phyloP scores from a whole-genome alignment of 2,797 vertebrate species.

The Pteronotus mesoamericanus region DNA sequence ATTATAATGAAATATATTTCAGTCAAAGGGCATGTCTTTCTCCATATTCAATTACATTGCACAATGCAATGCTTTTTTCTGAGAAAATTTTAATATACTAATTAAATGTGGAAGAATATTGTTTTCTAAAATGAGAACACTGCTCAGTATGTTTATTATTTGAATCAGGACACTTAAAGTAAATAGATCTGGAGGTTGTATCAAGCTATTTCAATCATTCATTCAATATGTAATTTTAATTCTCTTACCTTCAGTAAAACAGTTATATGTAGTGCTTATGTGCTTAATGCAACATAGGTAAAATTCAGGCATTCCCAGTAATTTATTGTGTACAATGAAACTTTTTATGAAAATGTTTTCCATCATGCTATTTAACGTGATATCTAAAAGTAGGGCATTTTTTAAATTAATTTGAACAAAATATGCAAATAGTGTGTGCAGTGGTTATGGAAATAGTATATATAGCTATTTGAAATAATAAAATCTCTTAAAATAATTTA shows the following conservation, averaged over 20 bases:
- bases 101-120: background rate
- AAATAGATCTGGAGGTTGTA: background rate
- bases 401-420: background rate
- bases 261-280: background rate
- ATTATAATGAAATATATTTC: background rate
- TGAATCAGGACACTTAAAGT: background rate
- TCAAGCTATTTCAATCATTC: background rate
- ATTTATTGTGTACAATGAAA: background rate
- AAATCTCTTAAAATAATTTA: background rate
- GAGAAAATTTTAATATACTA: background rate
- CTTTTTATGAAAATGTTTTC: background rate
- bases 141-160: background rate
- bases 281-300: background rate
- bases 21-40: background rate
- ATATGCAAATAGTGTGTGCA: background rate
- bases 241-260: background rate
- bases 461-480: background rate
- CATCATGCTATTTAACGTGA: background rate
- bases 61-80: background rate
- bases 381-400: background rate
- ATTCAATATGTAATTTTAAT: background rate
- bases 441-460: background rate
- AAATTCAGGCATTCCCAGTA: background rate
- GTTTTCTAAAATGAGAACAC: background rate
- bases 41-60: background rate